Percentiles rank a stretch among this genome's conserved stretches.
phyloP scores from a whole-genome alignment of 2,888 invertebrate genomes.

The Pammene fasciana region DNA sequence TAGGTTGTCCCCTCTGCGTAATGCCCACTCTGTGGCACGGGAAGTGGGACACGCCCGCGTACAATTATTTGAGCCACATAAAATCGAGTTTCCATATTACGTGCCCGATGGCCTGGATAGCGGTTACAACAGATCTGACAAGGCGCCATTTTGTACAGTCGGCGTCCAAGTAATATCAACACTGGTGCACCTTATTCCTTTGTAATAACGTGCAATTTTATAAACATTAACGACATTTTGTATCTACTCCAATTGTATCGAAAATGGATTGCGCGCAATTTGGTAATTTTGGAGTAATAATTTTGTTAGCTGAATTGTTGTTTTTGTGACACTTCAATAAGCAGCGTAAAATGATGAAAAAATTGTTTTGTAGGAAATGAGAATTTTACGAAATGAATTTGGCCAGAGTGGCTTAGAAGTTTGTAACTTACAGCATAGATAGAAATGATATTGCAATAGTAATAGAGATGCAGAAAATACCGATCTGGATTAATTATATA shows the following conservation, averaged over 20 bases:
- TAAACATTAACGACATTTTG: too few relatives aligned
- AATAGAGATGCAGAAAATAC: too few relatives aligned
- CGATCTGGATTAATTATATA: too few relatives aligned
- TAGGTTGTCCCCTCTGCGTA: conserved; percentile 14
- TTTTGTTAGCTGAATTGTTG: background rate
- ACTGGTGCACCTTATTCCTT: too few relatives aligned
- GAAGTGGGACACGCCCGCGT: conserved; percentile 40
- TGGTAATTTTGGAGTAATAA: background rate
- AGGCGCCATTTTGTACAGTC: conserved; percentile 9
- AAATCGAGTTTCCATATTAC: conserved; percentile 42
- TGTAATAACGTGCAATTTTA: too few relatives aligned
- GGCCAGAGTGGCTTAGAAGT: too few relatives aligned
- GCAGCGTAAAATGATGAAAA: conserved; percentile 1
- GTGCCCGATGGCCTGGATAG: conserved; percentile 40
- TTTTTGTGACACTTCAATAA: background rate
- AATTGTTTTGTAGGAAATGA: background rate
- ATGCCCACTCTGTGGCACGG: conserved; percentile 13
- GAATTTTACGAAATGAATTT: too few relatives aligned
- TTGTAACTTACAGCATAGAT: too few relatives aligned
- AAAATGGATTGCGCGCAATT: conserved; percentile 4
- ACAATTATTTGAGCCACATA: conserved; percentile 42
- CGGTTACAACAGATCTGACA: conserved; percentile 32
- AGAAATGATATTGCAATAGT: too few relatives aligned
- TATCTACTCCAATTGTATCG: too few relatives aligned
- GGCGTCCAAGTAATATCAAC: too few relatives aligned